Evolutionary conservation across 64 coral and sea anemone genomes (phyloP).

Genomic region (Stichodactyla helianthus): DNA sequence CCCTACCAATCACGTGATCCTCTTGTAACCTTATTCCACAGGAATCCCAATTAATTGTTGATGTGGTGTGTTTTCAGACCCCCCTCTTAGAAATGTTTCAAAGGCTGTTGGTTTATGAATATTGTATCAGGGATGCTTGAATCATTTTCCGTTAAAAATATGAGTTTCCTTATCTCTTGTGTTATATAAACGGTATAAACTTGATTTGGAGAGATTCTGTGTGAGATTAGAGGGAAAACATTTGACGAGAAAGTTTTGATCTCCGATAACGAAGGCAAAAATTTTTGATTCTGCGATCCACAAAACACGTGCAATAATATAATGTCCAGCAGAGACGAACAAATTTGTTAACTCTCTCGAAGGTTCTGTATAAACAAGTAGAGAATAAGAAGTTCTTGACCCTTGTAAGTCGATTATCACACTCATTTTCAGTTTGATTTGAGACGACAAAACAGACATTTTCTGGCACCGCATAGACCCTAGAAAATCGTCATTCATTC

Average conservation of each 20-base stretch:
- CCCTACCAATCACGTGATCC: not conserved
- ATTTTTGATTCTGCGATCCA: not conserved
- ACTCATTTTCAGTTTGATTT: not conserved
- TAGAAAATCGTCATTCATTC: not conserved
- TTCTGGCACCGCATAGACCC: not conserved
- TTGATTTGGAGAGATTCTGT: not conserved
- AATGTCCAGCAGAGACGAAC: not conserved
- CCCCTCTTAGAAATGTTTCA: not conserved
- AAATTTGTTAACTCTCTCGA: not conserved
- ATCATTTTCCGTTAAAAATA: slow-evolving; percentile 5
- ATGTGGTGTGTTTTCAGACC: slow-evolving; percentile 4
- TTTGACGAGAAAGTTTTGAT: not conserved
- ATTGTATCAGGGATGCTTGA: not conserved
- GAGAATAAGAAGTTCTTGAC: not conserved
- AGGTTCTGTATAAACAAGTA: not conserved
- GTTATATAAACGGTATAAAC: not conserved
- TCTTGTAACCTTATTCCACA: not conserved
- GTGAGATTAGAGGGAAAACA: not conserved
- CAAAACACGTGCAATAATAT: not conserved
- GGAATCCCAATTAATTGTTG: not conserved
- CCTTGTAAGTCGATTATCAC: not conserved
- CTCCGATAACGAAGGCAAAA: not conserved
- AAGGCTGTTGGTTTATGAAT: not conserved
- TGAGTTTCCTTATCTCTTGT: not conserved
- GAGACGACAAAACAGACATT: not conserved